Evolutionary conservation across 2,888 invertebrate species (phyloP).

Genomic region (Gnatocerus cornutus): DNA sequence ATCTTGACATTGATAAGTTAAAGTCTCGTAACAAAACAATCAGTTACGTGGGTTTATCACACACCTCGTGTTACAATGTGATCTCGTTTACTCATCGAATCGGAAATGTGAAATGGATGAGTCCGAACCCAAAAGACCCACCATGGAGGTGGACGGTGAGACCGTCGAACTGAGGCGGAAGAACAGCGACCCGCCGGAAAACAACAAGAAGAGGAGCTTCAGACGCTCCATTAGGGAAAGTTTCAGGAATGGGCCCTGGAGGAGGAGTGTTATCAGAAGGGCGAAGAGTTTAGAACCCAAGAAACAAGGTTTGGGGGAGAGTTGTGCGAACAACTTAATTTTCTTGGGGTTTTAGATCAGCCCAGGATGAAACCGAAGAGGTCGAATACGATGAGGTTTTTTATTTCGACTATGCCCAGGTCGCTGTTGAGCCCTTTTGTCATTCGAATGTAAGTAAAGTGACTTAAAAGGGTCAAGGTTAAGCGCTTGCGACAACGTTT

Average conservation of each 20-base stretch:
- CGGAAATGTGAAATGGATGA: too few relatives aligned
- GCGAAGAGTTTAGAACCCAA: slow-evolving; percentile 37
- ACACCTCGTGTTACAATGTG: slow-evolving; percentile 21
- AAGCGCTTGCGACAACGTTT: too few relatives aligned
- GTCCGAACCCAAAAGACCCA: not conserved
- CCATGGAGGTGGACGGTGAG: slow-evolving; percentile 38
- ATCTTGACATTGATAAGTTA: slow-evolving; percentile 38
- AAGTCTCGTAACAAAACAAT: slow-evolving; percentile 38
- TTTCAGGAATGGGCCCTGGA: slow-evolving; percentile 19
- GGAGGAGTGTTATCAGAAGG: slow-evolving; percentile 25
- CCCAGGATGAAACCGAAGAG: slow-evolving; percentile 38
- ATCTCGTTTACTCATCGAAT: too few relatives aligned
- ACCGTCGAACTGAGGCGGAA: slow-evolving; percentile 23
- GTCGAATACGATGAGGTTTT: slow-evolving; percentile 38
- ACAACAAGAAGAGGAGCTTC: slow-evolving; percentile 18
- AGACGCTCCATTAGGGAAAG: slow-evolving; percentile 40
- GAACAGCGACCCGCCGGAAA: not conserved
- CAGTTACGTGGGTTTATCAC: slow-evolving; percentile 16
- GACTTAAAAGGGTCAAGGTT: too few relatives aligned
- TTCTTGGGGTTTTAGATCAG: slow-evolving; percentile 19
- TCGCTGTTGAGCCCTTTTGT: slow-evolving; percentile 28
- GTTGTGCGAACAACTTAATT: not conserved
- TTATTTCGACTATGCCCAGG: slow-evolving; percentile 39
- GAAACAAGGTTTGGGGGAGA: slow-evolving; percentile 9
- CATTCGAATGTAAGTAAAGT: slow-evolving; percentile 38